Conservation (phyloP, 1,140 invertebrate species). For the Pogonognathellus flavescens region DNA sequence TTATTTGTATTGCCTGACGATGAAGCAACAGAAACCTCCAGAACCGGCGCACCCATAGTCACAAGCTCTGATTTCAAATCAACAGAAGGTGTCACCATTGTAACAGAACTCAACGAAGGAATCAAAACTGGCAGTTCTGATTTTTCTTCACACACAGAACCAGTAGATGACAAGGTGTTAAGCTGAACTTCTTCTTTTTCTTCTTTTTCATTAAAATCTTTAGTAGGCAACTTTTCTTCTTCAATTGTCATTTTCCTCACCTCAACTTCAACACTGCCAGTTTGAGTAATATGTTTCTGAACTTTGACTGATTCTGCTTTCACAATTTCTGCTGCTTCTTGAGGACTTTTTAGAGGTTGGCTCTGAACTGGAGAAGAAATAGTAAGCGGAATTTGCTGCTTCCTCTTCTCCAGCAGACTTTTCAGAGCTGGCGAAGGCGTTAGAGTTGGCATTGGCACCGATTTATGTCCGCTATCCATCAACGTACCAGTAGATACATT, state of each 20-base stretch:
- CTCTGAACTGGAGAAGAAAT: constrained; percentile 6
- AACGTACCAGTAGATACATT: constrained; percentile 19
- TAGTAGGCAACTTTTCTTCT: neutral
- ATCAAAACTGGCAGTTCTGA: neutral
- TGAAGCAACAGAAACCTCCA: constrained; percentile 10
- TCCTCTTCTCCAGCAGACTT: constrained; percentile 27
- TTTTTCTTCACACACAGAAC: neutral
- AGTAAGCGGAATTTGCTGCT: constrained; percentile 18
- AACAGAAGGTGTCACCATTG: neutral
- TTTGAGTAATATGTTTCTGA: constrained; percentile 15
- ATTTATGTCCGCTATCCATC: neutral
- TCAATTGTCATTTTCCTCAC: constrained; percentile 2
- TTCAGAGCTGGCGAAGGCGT: constrained; percentile 41
- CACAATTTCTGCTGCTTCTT: constrained; percentile 2
- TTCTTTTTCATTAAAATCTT: neutral
- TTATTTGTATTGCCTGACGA: constrained; percentile 33
- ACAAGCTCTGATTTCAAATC: neutral
- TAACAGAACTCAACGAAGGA: neutral
- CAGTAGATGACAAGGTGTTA: neutral
- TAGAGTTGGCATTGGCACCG: constrained; percentile 34
- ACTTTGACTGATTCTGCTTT: constrained; percentile 30
- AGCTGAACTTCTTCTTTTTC: constrained; percentile 17
- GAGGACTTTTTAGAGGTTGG: constrained; percentile 15
- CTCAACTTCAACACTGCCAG: neutral
- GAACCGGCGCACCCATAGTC: constrained; percentile 12